Evolutionary conservation across 53 echinoderm and acorn worm species (phyloP).

Genomic region (Pentamera pediparva): DNA sequence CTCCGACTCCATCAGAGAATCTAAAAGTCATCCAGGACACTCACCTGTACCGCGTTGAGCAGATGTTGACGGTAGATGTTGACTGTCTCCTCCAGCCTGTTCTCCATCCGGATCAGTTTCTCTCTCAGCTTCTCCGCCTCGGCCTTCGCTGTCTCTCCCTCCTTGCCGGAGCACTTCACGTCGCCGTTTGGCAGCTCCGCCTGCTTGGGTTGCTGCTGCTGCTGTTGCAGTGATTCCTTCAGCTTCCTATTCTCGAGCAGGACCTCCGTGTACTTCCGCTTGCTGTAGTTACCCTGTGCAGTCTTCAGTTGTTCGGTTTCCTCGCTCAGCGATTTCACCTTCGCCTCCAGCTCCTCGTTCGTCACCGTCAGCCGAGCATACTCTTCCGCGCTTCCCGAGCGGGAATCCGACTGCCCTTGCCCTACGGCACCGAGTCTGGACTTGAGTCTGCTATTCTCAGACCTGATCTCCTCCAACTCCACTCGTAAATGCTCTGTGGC

Average conservation of each 20-base stretch:
- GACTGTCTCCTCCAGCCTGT: slow-evolving; percentile 54
- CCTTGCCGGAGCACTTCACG: neutral
- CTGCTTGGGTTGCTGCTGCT: slow-evolving; percentile 5
- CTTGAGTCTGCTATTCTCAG: slow-evolving; percentile 40
- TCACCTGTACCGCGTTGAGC: slow-evolving; percentile 92
- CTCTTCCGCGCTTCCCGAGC: slow-evolving; percentile 43
- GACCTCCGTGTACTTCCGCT: slow-evolving; percentile 50
- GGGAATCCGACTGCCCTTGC: slow-evolving; percentile 41
- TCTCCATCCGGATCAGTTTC: slow-evolving; percentile 60
- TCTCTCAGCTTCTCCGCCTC: slow-evolving; percentile 64
- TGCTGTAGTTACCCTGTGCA: slow-evolving; percentile 30
- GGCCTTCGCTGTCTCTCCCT: slow-evolving; percentile 26
- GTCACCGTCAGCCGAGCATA: slow-evolving; percentile 53
- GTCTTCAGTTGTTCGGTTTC: slow-evolving; percentile 9
- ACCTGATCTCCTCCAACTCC: slow-evolving; percentile 29
- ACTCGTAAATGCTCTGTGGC: slow-evolving; percentile 9
- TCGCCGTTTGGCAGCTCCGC: slow-evolving; percentile 27
- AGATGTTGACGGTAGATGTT: slow-evolving; percentile 82
- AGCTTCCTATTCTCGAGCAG: slow-evolving; percentile 68
- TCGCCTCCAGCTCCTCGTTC: slow-evolving; percentile 54
- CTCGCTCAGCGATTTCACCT: slow-evolving; percentile 30
- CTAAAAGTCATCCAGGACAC: neutral
- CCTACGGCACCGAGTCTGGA: no score
- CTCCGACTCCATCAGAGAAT: no score
- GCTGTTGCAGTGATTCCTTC: slow-evolving; percentile 54